Base-by-base conservation (phyloP, 2,888 invertebrate genomes). In the Leucoptera coffeella region DNA sequence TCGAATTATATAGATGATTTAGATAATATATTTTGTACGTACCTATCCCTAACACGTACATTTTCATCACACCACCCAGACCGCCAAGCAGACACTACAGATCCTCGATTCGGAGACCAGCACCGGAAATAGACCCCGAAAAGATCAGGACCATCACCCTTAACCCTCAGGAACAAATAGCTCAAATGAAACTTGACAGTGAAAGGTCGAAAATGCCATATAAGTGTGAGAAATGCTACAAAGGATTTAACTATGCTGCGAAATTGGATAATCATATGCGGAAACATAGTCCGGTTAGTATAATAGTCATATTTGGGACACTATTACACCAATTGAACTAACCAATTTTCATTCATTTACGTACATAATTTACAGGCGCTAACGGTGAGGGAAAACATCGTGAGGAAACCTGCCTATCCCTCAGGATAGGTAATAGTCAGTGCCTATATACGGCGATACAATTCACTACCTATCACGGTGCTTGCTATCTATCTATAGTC, bases 251-350 rank as follows among this genome's bases (percentile, higher is more conserved):
- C 28, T 65, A 54, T 29, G 59, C 64, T 25, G 38, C 38, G 0
- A 69, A 69, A 39, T 34, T 67, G 13, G 45, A 56, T n/a, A 67
- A 67, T 26, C 67, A 69, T 29, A 62, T 69, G 65, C 32, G 35
- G 15, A 67, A 67, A 31, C 67, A 69, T 15, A 64, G 56, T 15
- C 65, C 64, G 36, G 67, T 69, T 14, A 52, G 60, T 50, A 1
- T 6, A 23, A 12, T 4, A n/a, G n/a, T n/a, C n/a, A n/a, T n/a
- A n/a, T n/a, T n/a, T n/a, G n/a, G n/a, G n/a, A n/a, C n/a, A n/a
- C n/a, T n/a, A n/a, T n/a, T n/a, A n/a, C n/a, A n/a, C n/a, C n/a
- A n/a, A n/a, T n/a, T n/a, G n/a, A n/a, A n/a, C n/a, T n/a, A n/a
- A n/a, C n/a, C n/a, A n/a, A n/a, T n/a, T n/a, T n/a, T n/a, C n/a